Percentiles rank a stretch among this genome's conserved stretches.
Evolutionary conservation across 1,140 invertebrate species (phyloP).

Genomic region (Drosophila oshimai): DNA sequence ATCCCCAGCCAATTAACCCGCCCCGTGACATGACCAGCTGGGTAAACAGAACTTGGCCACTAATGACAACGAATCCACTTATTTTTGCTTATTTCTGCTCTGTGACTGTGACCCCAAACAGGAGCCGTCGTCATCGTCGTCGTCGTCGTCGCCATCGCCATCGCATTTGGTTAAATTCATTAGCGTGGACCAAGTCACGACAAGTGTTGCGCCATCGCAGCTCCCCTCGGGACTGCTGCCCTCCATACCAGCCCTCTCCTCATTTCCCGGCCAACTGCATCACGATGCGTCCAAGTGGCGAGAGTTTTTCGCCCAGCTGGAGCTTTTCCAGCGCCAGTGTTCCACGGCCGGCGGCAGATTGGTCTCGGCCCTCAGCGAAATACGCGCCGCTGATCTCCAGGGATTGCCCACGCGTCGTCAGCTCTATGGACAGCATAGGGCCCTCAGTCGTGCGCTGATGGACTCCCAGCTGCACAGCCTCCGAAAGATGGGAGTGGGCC

Average conservation of each 20-base stretch:
- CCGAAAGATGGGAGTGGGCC: conserved; percentile 83
- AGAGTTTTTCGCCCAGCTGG: conserved; percentile 86
- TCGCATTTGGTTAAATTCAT: conserved; percentile 81
- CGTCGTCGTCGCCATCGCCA: conserved; percentile 11
- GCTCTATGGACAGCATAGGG: conserved; percentile 84
- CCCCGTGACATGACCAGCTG: conserved; percentile 50
- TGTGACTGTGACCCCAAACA: conserved; percentile 54
- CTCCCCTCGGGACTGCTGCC: conserved; percentile 74
- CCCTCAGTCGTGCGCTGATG: conserved; percentile 83
- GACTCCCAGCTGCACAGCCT: conserved; percentile 84
- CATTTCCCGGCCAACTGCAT: conserved; percentile 83
- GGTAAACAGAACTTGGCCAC: conserved; percentile 61
- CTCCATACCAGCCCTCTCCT: conserved; percentile 80
- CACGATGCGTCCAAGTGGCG: conserved; percentile 86
- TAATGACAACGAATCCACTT: conserved; percentile 63
- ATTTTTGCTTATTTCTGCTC: conserved; percentile 51
- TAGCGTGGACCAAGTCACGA: conserved; percentile 83
- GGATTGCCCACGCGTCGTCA: conserved; percentile 83
- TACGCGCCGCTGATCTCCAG: conserved; percentile 83
- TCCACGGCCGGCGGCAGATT: conserved; percentile 83
- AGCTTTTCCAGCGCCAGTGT: conserved; percentile 84
- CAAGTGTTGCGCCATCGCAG: conserved; percentile 81
- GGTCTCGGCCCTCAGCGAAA: conserved; percentile 83
- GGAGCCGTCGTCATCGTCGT: conserved; percentile 29
- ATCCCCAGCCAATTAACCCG: conserved; percentile 74